Percentiles rank a stretch among this genome's conserved stretches.
phyloP scores from a whole-genome alignment of 64 coral and sea anemone genomes.

The Actinia tenebrosa region DNA sequence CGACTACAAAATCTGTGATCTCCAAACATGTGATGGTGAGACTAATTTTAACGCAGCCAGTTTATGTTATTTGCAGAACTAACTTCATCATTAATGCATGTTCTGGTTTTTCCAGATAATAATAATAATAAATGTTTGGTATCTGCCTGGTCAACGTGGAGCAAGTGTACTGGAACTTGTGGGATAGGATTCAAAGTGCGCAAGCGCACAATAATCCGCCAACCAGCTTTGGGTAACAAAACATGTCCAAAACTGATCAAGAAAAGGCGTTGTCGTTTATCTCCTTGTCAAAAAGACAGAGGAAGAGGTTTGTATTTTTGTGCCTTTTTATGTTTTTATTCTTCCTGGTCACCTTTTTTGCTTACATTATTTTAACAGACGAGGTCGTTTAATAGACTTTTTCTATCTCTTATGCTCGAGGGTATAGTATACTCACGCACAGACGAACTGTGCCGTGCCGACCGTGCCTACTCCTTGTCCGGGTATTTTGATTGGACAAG shows the following conservation, averaged over 20 bases:
- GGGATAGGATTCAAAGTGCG: slow-evolving; percentile 30
- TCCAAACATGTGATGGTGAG: slow-evolving; percentile 26
- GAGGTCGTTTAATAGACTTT: too few species aligned
- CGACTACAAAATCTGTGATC: slow-evolving; percentile 23
- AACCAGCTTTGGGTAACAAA: slow-evolving; percentile 11
- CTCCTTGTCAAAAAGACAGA: slow-evolving; percentile 33
- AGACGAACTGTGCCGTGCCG: too few species aligned
- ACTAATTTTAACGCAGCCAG: not conserved
- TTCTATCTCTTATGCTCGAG: too few species aligned
- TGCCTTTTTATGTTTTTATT: not conserved
- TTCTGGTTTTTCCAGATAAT: not conserved
- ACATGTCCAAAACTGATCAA: slow-evolving; percentile 24
- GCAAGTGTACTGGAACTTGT: slow-evolving; percentile 27
- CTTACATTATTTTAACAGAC: too few species aligned
- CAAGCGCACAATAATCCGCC: slow-evolving; percentile 36
- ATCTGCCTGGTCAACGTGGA: slow-evolving; percentile 41
- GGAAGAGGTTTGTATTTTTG: slow-evolving; percentile 5
- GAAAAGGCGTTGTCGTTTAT: slow-evolving; percentile 31
- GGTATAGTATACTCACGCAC: too few species aligned
- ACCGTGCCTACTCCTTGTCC: too few species aligned
- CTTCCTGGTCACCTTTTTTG: too few species aligned
- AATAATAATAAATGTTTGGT: slow-evolving; percentile 22
- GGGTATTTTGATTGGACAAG: too few species aligned
- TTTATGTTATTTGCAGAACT: too few species aligned
- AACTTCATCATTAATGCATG: too few species aligned